These are phyloP conservation scores for Hyperoplus lanceolatus DNA, from an alignment of 2,797 vertebrate species.

Conservation along the genomic window DNA sequence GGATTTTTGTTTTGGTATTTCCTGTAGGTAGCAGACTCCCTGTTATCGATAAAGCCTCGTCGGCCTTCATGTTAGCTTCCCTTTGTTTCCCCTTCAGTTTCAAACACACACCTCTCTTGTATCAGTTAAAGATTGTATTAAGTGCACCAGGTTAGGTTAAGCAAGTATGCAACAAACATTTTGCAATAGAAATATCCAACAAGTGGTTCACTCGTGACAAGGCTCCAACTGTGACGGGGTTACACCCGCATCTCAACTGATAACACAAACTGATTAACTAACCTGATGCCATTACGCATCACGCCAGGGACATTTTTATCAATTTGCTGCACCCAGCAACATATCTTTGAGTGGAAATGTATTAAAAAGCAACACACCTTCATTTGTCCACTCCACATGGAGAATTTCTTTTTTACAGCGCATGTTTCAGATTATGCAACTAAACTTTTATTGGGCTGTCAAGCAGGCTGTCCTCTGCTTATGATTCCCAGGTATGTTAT, in stretches of 20 bases:
- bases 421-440: constrained; percentile 22
- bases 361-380: constrained; percentile 7
- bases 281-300: not conserved
- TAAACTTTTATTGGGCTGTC: not conserved
- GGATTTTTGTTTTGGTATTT: not conserved
- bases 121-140: not conserved
- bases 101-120: not conserved
- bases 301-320: not conserved
- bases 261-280: constrained; percentile 2
- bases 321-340: not conserved
- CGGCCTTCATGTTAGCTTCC: not conserved
- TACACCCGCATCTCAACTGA: not conserved
- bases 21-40: not conserved
- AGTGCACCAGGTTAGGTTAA: not conserved
- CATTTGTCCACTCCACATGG: not conserved
- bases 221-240: not conserved
- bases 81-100: not conserved
- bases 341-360: not conserved
- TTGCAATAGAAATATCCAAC: constrained; percentile 10
- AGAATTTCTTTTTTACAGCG: not conserved
- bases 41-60: not conserved
- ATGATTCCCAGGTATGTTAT: not conserved
- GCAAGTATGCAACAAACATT: too few relatives aligned
- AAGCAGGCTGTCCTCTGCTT: not conserved
- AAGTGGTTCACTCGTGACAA: not conserved